phyloP scores from a whole-genome alignment of 2,888 invertebrate species.

The Drosophila eohydei region DNA sequence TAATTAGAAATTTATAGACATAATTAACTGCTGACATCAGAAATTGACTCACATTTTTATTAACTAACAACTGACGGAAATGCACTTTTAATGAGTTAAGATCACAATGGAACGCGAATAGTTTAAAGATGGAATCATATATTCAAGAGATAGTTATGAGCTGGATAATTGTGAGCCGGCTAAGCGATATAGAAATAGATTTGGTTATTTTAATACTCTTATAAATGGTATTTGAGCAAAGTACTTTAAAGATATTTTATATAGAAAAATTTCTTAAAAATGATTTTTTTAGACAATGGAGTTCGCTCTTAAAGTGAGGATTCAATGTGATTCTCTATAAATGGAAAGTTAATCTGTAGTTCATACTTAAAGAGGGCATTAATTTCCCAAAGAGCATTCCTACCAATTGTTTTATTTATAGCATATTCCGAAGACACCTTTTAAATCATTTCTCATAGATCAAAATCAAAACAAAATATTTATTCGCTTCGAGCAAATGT shows the following conservation, averaged over 20 bases:
- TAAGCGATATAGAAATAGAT: too few relatives aligned
- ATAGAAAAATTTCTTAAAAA: too few relatives aligned
- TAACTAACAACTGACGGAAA: conserved; percentile 12
- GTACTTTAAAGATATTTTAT: too few relatives aligned
- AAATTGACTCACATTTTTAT: conserved; percentile 38
- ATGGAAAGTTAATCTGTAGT: not conserved
- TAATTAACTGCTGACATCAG: conserved; percentile 35
- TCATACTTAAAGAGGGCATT: not conserved
- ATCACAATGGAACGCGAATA: not conserved
- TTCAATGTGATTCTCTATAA: not conserved
- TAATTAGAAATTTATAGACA: conserved; percentile 1
- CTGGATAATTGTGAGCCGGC: too few relatives aligned
- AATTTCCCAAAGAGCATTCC: not conserved
- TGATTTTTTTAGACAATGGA: too few relatives aligned
- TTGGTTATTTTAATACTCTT: too few relatives aligned
- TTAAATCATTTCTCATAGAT: not conserved
- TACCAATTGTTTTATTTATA: conserved; percentile 1
- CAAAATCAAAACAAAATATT: conserved; percentile 36
- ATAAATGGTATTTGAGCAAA: too few relatives aligned
- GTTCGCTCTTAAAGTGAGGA: not conserved
- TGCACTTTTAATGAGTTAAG: conserved; percentile 11
- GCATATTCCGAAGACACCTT: not conserved
- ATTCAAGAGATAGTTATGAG: not conserved
- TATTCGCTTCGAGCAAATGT: conserved; percentile 62
- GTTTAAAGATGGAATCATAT: conserved; percentile 5